Base-by-base conservation (phyloP, 2,113 vertebrate species). In the Ciconia maguari region DNA sequence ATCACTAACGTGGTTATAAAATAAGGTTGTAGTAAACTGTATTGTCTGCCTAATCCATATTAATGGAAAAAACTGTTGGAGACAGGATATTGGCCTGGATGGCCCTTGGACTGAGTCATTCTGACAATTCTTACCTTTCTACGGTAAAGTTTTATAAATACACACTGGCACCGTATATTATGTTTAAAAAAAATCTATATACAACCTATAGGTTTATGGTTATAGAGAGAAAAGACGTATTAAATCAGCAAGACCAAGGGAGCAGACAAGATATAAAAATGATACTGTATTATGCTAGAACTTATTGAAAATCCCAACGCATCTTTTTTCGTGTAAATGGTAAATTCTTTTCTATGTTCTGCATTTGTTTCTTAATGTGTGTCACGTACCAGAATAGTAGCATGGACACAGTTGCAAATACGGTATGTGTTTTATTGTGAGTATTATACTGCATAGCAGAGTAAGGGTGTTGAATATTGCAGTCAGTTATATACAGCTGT, bases 381-480 rank as follows among this genome's bases (percentile, higher is more conserved):
- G 72, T 95, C 94, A 96, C 91, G 84, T 96, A 91, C 66, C 68
- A 58, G 71, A 91, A 86, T 52, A 68, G 95, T 55, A 74, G 79
- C 87, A 51, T 44, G 94, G 93, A 84, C 89, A 89, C 91, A 91
- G 87, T 94, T 85, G 91, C 94, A 95, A 96, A 95, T 91, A 94
- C 7, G 29, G 71, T 74, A 21, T 87, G 93, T 96, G 89, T 96
- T 97, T 97, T 97, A 95, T 95, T 94, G 89, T 94, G 83, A 79
- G 94, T 82, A 70, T 96, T 96, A 96, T 70, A 83, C 94, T 95
- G 96, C 95, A 93, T 20, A 96, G 96, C 84, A 62, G 84, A 94
- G 84, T 30, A 42, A 89, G 87, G 94, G 84, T 90, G 94, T 93
- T 96, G 93, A 97, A 94, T 92, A 90, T 87, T 90, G 93, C 89